These are phyloP conservation scores for Rafetus swinhoei DNA, from an alignment of 2,113 vertebrate genomes.

Conservation along the genomic window DNA sequence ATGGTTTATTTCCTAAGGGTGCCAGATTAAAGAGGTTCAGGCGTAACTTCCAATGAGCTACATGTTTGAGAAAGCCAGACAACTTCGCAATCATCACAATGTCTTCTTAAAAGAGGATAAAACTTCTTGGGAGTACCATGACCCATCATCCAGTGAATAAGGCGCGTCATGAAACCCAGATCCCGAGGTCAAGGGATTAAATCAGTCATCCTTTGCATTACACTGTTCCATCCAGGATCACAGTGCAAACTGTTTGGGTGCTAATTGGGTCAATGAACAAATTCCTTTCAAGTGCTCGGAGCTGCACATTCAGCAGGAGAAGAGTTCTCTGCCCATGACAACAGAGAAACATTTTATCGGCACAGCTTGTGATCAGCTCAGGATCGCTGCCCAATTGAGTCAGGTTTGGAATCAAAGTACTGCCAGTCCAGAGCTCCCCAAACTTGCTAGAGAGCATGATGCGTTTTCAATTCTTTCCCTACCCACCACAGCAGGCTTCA, in stretches of 20 bases:
- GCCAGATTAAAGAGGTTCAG: too few species aligned
- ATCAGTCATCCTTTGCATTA: constrained; percentile 36
- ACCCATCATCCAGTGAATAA: background rate
- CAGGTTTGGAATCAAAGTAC: background rate
- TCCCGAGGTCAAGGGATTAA: background rate
- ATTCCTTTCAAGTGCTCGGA: background rate
- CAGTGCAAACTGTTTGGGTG: background rate
- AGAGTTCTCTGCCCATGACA: background rate
- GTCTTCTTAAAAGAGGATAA: background rate
- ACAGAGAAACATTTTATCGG: background rate
- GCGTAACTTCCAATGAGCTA: background rate
- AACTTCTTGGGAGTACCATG: constrained; percentile 27
- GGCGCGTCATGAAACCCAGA: background rate
- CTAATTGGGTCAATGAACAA: constrained; percentile 45
- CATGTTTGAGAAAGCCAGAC: background rate
- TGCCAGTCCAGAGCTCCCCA: constrained; percentile 3
- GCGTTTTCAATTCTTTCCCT: rapidly evolving
- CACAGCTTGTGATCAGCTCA: background rate
- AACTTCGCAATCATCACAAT: background rate
- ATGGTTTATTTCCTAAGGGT: too few species aligned
- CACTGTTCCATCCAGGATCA: background rate
- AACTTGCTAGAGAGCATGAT: background rate
- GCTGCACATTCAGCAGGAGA: background rate
- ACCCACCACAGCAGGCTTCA: constrained; percentile 9
- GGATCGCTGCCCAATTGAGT: constrained; percentile 1